Conservation (phyloP, 2,113 vertebrate genomes). For the Scatophagus argus region DNA sequence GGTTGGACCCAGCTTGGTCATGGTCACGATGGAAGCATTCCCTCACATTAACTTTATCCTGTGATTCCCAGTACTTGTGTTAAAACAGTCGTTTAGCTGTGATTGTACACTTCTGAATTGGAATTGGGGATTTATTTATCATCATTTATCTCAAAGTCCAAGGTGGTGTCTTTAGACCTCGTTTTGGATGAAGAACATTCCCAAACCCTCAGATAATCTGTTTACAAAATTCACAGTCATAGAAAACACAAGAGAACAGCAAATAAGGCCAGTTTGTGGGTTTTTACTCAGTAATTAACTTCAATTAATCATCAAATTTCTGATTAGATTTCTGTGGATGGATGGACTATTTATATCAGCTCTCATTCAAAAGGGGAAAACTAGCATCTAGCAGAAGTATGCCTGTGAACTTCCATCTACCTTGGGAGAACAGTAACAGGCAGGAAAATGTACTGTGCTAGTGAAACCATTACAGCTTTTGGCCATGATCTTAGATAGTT, state of each 20-base stretch:
- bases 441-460: not conserved
- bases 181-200: not conserved
- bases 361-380: not conserved
- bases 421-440: not conserved
- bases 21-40: slow-evolving; percentile 21
- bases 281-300: not conserved
- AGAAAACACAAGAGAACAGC: not conserved
- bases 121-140: not conserved
- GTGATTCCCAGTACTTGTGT: not conserved
- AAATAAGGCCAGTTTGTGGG: not conserved
- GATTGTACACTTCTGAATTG: not conserved
- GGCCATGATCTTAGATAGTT: slow-evolving; percentile 4
- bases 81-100: not conserved
- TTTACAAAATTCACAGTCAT: not conserved
- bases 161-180: not conserved
- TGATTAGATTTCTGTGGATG: not conserved
- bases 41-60: slow-evolving; percentile 16
- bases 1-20: slow-evolving; percentile 13
- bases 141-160: not conserved
- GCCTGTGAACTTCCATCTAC: not conserved
- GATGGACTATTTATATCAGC: not conserved
- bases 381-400: not conserved
- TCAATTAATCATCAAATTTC: not conserved
- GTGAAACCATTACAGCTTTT: slow-evolving; percentile 12
- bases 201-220: not conserved